A percentile compares a stretch with the other conserved stretches of the same genome.
Conservation (phyloP, 2,113 vertebrate genomes). For the Copsychus sechellarum region DNA sequence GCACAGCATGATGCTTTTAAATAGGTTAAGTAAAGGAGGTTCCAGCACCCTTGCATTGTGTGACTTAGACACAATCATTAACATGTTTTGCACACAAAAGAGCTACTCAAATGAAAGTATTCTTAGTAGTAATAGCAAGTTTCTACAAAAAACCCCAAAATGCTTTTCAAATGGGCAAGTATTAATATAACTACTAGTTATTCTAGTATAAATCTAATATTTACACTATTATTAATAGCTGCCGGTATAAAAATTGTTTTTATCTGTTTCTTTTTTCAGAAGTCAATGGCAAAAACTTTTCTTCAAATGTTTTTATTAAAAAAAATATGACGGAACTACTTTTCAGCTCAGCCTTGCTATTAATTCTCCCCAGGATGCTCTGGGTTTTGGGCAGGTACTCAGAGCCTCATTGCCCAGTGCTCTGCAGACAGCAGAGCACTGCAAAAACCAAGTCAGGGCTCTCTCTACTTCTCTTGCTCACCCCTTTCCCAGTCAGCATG, state of each 20-base stretch:
- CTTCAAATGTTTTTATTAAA: background rate
- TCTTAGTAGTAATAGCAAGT: background rate
- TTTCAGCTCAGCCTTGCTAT: background rate
- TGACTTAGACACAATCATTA: background rate
- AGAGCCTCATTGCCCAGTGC: background rate
- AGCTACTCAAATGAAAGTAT: background rate
- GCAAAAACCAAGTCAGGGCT: background rate
- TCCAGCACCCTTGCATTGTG: background rate
- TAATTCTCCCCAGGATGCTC: background rate
- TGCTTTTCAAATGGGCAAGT: background rate
- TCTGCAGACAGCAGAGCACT: background rate
- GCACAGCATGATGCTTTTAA: background rate
- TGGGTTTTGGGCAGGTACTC: background rate
- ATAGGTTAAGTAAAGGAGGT: background rate
- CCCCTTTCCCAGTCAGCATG: background rate
- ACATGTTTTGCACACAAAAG: background rate
- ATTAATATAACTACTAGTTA: background rate
- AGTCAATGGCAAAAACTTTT: background rate
- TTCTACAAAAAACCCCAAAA: background rate
- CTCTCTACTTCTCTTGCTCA: background rate
- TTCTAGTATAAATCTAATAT: background rate
- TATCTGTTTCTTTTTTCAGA: background rate
- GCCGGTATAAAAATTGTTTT: background rate
- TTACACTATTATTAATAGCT: background rate
- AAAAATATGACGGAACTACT: background rate